phyloP scores from a whole-genome alignment of 2,888 invertebrate genomes.

The Netelia virgata region DNA sequence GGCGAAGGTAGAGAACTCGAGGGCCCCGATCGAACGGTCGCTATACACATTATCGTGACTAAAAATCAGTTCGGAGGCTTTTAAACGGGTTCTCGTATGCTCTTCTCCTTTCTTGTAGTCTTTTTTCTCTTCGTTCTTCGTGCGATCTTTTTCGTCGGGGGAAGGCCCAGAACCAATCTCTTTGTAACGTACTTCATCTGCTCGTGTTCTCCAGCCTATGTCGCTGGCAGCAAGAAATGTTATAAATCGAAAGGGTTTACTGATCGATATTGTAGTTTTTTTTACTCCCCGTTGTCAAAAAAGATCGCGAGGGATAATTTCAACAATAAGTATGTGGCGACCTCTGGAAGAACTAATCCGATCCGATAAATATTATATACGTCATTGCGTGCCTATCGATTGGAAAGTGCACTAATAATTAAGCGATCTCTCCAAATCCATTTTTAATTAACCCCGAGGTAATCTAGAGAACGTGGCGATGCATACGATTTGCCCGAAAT shows the following conservation, averaged over 20 bases:
- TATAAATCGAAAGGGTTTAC: conserved; percentile 18
- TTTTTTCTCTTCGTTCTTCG: neutral
- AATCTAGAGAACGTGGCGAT: neutral
- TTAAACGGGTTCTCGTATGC: conserved; percentile 57
- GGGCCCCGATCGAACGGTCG: neutral
- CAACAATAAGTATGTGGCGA: neutral
- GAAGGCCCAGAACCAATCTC: conserved; percentile 27
- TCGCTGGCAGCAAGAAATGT: conserved; percentile 1
- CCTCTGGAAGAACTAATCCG: neutral
- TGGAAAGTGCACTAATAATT: no score
- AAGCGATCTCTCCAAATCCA: no score
- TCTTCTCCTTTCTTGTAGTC: conserved; percentile 15
- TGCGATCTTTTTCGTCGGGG: neutral
- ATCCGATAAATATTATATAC: neutral
- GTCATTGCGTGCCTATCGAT: no score
- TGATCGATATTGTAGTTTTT: neutral
- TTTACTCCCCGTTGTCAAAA: neutral
- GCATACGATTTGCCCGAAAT: neutral
- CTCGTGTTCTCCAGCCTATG: conserved; percentile 17
- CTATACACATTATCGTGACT: conserved; percentile 42
- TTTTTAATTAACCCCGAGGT: neutral
- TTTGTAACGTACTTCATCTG: conserved; percentile 45
- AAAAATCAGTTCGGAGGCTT: conserved; percentile 48
- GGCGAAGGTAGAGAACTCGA: neutral
- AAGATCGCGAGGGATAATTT: neutral